These are phyloP conservation scores for Mythimna impura DNA, from an alignment of 2,888 invertebrate species.

Conservation along the genomic window DNA sequence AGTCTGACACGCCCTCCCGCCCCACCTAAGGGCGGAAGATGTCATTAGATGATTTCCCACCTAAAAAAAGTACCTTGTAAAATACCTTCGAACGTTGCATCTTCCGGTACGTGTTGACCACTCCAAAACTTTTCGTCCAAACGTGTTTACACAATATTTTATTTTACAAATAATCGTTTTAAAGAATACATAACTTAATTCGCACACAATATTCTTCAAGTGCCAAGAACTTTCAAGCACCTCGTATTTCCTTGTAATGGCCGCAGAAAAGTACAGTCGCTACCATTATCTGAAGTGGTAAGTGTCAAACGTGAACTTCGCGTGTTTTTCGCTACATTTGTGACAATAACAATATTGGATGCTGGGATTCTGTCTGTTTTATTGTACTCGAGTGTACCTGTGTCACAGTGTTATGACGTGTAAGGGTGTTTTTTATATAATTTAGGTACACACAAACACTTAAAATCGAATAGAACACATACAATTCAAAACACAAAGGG, in stretches of 20 bases:
- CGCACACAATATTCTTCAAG: constrained; percentile 25
- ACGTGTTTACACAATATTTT: background rate
- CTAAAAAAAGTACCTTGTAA: too few relatives aligned
- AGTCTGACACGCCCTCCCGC: too few relatives aligned
- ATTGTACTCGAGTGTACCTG: constrained; percentile 50
- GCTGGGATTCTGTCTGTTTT: constrained; percentile 57
- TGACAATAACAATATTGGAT: constrained; percentile 63
- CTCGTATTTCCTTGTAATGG: constrained; percentile 50
- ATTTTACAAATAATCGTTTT: background rate
- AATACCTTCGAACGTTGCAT: too few relatives aligned
- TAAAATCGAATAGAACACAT: too few relatives aligned
- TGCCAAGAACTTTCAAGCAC: constrained; percentile 26
- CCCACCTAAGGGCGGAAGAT: too few relatives aligned
- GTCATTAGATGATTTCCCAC: too few relatives aligned
- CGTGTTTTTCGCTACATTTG: constrained; percentile 66
- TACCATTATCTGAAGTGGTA: constrained; percentile 56
- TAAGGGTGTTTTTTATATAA: background rate
- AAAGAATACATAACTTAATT: constrained; percentile 17
- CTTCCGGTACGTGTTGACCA: too few relatives aligned
- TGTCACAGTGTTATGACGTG: constrained; percentile 18
- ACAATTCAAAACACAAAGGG: too few relatives aligned
- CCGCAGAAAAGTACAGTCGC: constrained; percentile 38
- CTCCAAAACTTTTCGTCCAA: background rate
- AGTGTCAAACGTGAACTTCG: constrained; percentile 44
- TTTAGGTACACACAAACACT: too few relatives aligned